Percentiles rank a stretch among this genome's conserved stretches.
phyloP scores from a whole-genome alignment of 2,113 vertebrate species.

The Setophaga coronata region DNA sequence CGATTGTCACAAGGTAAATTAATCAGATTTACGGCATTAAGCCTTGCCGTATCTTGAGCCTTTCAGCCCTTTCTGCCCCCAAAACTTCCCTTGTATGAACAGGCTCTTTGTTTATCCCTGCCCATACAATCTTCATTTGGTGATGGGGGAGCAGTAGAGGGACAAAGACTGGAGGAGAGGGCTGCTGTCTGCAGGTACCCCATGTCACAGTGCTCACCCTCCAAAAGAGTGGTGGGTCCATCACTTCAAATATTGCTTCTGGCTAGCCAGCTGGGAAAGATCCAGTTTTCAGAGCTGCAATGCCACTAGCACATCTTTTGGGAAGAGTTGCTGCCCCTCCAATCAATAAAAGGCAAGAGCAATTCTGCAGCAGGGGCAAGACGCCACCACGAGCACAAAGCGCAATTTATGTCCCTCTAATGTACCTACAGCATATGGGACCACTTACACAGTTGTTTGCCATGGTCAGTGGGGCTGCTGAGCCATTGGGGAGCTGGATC shows the following conservation, averaged over 20 bases:
- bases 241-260: not conserved
- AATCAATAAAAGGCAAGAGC: not conserved
- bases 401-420: constrained; percentile 33
- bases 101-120: constrained; percentile 58
- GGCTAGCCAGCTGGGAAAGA: not conserved
- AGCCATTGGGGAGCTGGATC: not conserved
- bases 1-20: constrained; percentile 80
- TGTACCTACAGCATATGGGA: constrained; percentile 40
- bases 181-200: not conserved
- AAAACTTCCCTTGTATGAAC: constrained; percentile 22
- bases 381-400: not conserved
- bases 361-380: not conserved
- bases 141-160: not conserved
- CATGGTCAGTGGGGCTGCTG: not conserved
- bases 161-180: not conserved
- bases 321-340: not conserved
- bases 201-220: fast-evolving
- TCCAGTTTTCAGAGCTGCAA: not conserved
- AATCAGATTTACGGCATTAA: constrained; percentile 80
- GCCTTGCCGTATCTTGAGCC: constrained; percentile 69
- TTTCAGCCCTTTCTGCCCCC: constrained; percentile 58
- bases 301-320: not conserved
- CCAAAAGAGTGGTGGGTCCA: not conserved
- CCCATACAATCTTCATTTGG: constrained; percentile 12
- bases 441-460: constrained; percentile 56